Evolutionary conservation across 2,113 vertebrate genomes (phyloP), one percentile per base, ranked within the genome.

Genomic region (Cranoglanis bouderius): DNA sequence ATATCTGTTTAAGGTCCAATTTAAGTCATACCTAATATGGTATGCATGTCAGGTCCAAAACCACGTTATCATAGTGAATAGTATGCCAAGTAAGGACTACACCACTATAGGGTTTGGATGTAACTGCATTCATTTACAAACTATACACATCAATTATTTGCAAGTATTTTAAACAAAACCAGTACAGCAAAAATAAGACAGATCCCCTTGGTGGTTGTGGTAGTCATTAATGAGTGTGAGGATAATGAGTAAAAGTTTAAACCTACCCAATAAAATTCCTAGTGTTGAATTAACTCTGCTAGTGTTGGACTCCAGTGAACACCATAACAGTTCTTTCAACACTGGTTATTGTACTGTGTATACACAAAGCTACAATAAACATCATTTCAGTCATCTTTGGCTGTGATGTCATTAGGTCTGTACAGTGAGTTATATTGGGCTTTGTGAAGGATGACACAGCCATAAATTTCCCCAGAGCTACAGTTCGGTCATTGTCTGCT

Each of bases 401-500:
- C 32, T 81, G 53, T 61, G 85, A 90, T 91, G 78, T 75, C 40
- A 82, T 87, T 80, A 80, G 40, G 35, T 40, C 80, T 57, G 61
- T 63, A 26, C 53, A 53, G 32, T 43, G 59, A 85, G 55, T 85
- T 82, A 59, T 49, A 61, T 3, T 32, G 75, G 40, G 24, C 70
- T 75, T 90, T 85, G 85, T 86, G 51, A 89, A 85, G 35, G 65
- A 86, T 86, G 61, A 53, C 85, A 75, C 43, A 88, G n/a, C 51
- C 53, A 84, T 84, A 84, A 63, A 85, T 87, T 86, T 87, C 87
- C 80, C 75, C 72, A 43, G 63, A 55, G 67, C 46, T 63, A 82
- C 40, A 90, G 84, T 91, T 89, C 65, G 65, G 61, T 72, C 90
- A 88, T 91, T 91, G 90, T 91, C n/a, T 83, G 67, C 46, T 63